Conservation (phyloP, 2,797 vertebrate species). For the Gephyroberyx darwinii region DNA sequence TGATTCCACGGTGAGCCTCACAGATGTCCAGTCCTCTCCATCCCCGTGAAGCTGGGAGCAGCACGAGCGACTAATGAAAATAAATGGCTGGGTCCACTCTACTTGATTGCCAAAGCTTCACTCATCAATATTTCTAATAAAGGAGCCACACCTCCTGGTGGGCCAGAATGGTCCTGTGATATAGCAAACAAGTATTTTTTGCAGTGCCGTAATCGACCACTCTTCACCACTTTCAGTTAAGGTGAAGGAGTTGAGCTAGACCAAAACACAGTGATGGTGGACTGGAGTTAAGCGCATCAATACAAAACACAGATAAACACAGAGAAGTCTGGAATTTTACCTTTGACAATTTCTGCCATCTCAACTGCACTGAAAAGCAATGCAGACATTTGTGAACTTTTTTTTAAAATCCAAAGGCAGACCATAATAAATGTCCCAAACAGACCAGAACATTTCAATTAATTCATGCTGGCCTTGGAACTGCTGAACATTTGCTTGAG, state of each 20-base stretch:
- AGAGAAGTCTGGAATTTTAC: constrained; percentile 1
- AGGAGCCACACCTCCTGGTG: constrained; percentile 49
- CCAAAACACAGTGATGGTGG: constrained; percentile 11
- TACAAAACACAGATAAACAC: constrained; percentile 19
- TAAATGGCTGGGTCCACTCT: constrained; percentile 61
- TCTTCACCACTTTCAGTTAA: constrained; percentile 9
- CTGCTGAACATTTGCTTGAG: not conserved
- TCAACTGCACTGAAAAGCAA: constrained; percentile 15
- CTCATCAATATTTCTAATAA: constrained; percentile 71
- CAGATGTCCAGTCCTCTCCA: constrained; percentile 65
- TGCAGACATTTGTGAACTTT: not conserved
- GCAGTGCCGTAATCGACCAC: not conserved
- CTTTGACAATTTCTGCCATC: not conserved
- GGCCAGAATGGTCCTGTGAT: constrained; percentile 31
- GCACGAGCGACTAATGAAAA: constrained; percentile 73
- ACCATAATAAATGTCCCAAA: constrained; percentile 38
- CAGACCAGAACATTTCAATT: constrained; percentile 25
- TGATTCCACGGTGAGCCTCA: constrained; percentile 58
- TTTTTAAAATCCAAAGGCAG: constrained; percentile 16
- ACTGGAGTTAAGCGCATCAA: constrained; percentile 7
- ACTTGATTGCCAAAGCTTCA: constrained; percentile 68
- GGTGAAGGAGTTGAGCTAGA: constrained; percentile 4
- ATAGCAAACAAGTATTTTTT: constrained; percentile 33
- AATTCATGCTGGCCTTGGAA: constrained; percentile 29
- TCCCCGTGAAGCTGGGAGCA: constrained; percentile 59